Evolutionary conservation across 2,888 invertebrate genomes (phyloP).

Genomic region (Agrypnus murinus): DNA sequence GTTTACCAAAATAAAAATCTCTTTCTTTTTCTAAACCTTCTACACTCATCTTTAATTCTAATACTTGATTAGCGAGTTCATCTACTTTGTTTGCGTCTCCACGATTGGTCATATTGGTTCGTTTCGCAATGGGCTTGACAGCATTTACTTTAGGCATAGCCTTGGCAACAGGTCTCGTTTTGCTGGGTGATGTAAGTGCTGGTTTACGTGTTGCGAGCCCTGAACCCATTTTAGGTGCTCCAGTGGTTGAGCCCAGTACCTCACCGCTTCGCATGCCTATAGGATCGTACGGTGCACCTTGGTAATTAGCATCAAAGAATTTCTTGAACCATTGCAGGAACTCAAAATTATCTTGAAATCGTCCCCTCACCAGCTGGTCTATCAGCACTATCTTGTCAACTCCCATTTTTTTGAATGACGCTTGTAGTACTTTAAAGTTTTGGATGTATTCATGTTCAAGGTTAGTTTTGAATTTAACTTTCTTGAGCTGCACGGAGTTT

Average conservation of each 20-base stretch:
- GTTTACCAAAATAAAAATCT: slow-evolving; percentile 99
- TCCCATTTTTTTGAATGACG: slow-evolving; percentile 95
- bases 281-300: slow-evolving; percentile 95
- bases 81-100: slow-evolving; percentile 75
- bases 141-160: slow-evolving; percentile 74
- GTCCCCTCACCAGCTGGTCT: slow-evolving; percentile 96
- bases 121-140: slow-evolving; percentile 67
- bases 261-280: slow-evolving; percentile 89
- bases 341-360: slow-evolving; percentile 99
- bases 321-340: slow-evolving; percentile 99
- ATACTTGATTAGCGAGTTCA: slow-evolving; percentile 75
- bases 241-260: slow-evolving; percentile 84
- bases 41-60: slow-evolving; percentile 81
- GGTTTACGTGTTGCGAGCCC: slow-evolving; percentile 70
- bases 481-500: slow-evolving; percentile 89
- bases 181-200: slow-evolving; percentile 65
- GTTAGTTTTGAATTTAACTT: slow-evolving; percentile 98
- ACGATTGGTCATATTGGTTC: slow-evolving; percentile 69
- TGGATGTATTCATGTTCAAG: slow-evolving; percentile 99
- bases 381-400: slow-evolving; percentile 98
- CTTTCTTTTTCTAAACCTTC: slow-evolving; percentile 98
- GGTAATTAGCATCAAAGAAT: slow-evolving; percentile 99
- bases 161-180: slow-evolving; percentile 77
- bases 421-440: slow-evolving; percentile 99
- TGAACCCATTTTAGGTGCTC: slow-evolving; percentile 74